Evolutionary conservation across 2,113 vertebrate genomes (phyloP), one percentile per base, ranked within the genome.

Genomic region (Brachyistius frenatus): DNA sequence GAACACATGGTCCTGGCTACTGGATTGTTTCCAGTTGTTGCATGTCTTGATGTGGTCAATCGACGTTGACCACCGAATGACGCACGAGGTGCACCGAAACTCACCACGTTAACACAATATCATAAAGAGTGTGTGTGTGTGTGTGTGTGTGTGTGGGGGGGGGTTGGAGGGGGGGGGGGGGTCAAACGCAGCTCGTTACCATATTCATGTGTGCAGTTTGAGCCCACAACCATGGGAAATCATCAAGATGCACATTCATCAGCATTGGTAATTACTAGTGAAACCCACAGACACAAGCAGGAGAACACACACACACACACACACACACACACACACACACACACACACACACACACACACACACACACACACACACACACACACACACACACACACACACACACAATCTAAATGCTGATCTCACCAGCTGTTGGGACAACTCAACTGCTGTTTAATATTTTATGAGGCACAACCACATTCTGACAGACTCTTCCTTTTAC

Each of bases 231-330:
- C 36, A 73, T 5, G 7, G 49, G 60, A 74, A 53, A 41, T 68
- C 55, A 87, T 86, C 73, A 80, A 76, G 70, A 89, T 87, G 75
- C 53, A 63, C 83, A 88, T 88, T 72, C 64, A 88, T 84, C 50
- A 86, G 84, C 80, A 85, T 81, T 39, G 16, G 6, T 75, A 83
- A 79, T 73, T 69, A 71, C 49, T 15, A 33, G 16, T 23, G 50
- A 50, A 32, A 61, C 53, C 41, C n/a, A 4, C 13, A 11, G 0
- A 49, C 49, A 57, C 54, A 23, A 1, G 23, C 23, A 23, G 23
- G 23, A 23, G 23, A 23, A 67, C 33, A 60, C 46, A 46, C 32
- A 7, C 36, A 58, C 13, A 23, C 23, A 23, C 23, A 23, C 23
- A 23, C 23, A 23, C 23, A 23, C 23, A 23, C 30, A 61, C 53